phyloP scores from a whole-genome alignment of 2,888 invertebrate genomes.

The Coelinius sp. region DNA sequence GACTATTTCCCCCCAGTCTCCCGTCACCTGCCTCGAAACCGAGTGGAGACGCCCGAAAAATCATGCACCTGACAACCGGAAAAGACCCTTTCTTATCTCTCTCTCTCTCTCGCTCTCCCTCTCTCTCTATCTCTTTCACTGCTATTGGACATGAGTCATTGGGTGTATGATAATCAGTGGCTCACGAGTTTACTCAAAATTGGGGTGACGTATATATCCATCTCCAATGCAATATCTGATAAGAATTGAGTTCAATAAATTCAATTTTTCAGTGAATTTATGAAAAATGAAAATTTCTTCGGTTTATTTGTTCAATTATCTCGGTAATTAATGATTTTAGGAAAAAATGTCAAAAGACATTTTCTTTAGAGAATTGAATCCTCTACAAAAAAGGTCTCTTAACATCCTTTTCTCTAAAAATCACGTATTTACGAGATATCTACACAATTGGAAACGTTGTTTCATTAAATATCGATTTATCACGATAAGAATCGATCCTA shows the following conservation, averaged over 20 bases:
- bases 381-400: too few relatives aligned
- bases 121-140: background rate
- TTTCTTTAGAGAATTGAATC: too few relatives aligned
- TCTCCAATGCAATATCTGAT: background rate
- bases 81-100: background rate
- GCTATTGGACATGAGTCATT: slow-evolving; percentile 1
- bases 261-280: background rate
- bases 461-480: too few relatives aligned
- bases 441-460: too few relatives aligned
- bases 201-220: too few relatives aligned
- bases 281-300: background rate
- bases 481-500: too few relatives aligned
- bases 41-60: background rate
- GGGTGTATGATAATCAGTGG: background rate
- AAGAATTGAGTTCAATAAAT: background rate
- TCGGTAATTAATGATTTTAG: too few relatives aligned
- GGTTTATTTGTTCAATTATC: too few relatives aligned
- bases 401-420: too few relatives aligned
- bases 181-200: background rate
- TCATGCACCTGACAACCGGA: slow-evolving; percentile 35
- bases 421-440: too few relatives aligned
- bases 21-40: slow-evolving; percentile 14
- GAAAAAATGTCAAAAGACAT: too few relatives aligned
- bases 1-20: background rate
- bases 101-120: too few relatives aligned